A percentile compares a stretch with the other conserved stretches of the same genome.
Conservation (phyloP, 2,888 invertebrate species). For the Sinodicranocentrus sp. region DNA sequence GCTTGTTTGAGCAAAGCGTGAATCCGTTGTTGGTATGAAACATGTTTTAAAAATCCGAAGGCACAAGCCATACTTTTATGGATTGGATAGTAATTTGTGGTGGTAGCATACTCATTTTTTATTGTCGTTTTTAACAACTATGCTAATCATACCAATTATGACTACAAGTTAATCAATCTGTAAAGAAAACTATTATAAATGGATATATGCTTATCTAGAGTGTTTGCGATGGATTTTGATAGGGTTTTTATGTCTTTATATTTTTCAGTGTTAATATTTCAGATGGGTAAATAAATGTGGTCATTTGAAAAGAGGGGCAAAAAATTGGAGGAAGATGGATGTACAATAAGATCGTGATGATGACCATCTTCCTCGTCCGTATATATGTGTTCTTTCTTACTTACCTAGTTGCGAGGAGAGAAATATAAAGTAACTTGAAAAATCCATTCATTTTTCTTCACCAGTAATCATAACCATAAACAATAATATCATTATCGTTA, state of each 20-base stretch:
- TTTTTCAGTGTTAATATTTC: neutral
- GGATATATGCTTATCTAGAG: too few species aligned
- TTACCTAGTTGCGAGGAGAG: neutral
- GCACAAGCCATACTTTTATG: neutral
- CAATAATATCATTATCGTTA: constrained; percentile 37
- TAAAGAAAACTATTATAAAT: too few species aligned
- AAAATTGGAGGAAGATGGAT: neutral
- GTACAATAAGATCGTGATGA: neutral
- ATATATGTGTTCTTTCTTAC: neutral
- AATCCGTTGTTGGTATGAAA: neutral
- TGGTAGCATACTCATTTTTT: neutral
- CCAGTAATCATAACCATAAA: constrained; percentile 12
- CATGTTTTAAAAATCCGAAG: neutral
- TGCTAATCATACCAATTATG: neutral
- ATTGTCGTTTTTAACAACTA: neutral
- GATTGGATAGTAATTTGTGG: neutral
- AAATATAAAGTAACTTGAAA: constrained; percentile 11
- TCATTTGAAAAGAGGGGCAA: constrained; percentile 26
- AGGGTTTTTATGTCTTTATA: neutral
- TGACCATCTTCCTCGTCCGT: neutral
- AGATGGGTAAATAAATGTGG: neutral
- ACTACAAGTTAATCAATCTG: neutral
- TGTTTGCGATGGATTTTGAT: neutral
- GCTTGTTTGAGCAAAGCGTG: neutral
- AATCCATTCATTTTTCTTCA: constrained; percentile 32